A percentile compares a stretch with the other conserved stretches of the same genome.
These are phyloP conservation scores for Drosophila affinis DNA, from an alignment of 2,888 invertebrate genomes.

Conservation along the genomic window DNA sequence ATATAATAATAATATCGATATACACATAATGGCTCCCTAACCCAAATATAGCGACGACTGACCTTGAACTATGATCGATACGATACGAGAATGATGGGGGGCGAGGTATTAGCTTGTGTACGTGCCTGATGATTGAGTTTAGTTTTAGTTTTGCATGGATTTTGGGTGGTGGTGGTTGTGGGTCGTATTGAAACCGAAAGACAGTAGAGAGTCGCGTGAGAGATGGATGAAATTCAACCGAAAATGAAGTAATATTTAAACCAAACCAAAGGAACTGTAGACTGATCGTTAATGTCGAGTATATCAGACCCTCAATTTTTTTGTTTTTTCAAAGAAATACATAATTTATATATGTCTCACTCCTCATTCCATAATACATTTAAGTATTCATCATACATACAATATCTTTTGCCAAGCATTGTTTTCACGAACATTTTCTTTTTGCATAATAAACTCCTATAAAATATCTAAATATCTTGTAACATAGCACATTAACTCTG, in stretches of 20 bases:
- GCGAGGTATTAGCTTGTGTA: slow-evolving; percentile 9
- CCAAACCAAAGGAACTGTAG: slow-evolving; percentile 6
- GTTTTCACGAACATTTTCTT: slow-evolving; percentile 2
- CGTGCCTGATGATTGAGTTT: background rate
- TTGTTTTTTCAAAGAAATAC: background rate
- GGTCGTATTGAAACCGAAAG: slow-evolving; percentile 1
- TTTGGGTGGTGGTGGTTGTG: background rate
- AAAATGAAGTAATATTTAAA: slow-evolving; percentile 11
- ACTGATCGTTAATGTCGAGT: slow-evolving; percentile 16
- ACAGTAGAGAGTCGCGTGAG: slow-evolving; percentile 1
- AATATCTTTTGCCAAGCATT: slow-evolving; percentile 22
- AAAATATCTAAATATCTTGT: slow-evolving; percentile 48
- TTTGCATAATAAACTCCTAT: slow-evolving; percentile 64
- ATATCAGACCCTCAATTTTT: background rate
- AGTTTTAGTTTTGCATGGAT: background rate
- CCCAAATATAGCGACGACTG: slow-evolving; percentile 29
- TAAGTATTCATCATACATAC: slow-evolving; percentile 38
- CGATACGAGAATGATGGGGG: slow-evolving; percentile 24
- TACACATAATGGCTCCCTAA: slow-evolving; percentile 25
- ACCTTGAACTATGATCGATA: slow-evolving; percentile 36
- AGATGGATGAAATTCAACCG: slow-evolving; percentile 23
- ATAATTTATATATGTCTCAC: slow-evolving; percentile 30
- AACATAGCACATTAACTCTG: slow-evolving; percentile 25
- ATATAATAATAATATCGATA: slow-evolving; percentile 27
- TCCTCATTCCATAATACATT: slow-evolving; percentile 31